Evolutionary conservation across 2,888 invertebrate genomes (phyloP), one percentile per base, ranked within the genome.

Genomic region (Lycaena phlaeas): DNA sequence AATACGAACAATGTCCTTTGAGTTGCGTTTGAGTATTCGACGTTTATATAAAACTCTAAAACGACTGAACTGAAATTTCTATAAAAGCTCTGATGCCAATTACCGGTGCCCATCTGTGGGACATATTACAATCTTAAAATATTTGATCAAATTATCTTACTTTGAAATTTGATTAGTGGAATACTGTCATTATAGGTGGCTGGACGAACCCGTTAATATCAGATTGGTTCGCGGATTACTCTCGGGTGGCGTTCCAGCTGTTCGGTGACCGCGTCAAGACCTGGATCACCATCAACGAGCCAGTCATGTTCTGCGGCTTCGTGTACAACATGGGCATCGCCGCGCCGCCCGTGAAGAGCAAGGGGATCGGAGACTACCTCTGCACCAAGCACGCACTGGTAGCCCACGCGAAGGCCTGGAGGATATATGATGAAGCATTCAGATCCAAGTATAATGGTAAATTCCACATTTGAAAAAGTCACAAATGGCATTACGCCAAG

Each of bases 241-340:
- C 90, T 0, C 74, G 82, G 12, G 53, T 89, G 0, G 64, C 86
- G 1, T 87, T 82, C 57, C 68, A 73, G 3, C 74, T 87, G 45
- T 89, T 78, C 51, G 90, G 87, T 0, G 86, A 87, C 53, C 84
- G 88, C 14, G 88, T 91, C 1, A 87, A 85, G 59, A 65, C 77
- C 34, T 93, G 92, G 92, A 78, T 90, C 0, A 92, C 92, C 0
- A 81, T 92, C 42, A 92, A 92, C 61, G 93, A 93, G 54, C 91
- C 91, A 0, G 58, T 63, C 22, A 45, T 68, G 2, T 50, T 78
- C 5, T 85, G 86, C 43, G 68, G 72, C 9, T 40, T 44, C 0
- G 64, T 67, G 0, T 87, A 86, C 48, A 75, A 70, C 14, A 60
- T 67, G 0, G 76, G 69, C 1, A 54, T 56, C 9, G 54, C 78